A percentile compares a stretch with the other conserved stretches of the same genome.
Evolutionary conservation across 1,140 invertebrate genomes (phyloP).

Genomic region (Hetaerina americana): DNA sequence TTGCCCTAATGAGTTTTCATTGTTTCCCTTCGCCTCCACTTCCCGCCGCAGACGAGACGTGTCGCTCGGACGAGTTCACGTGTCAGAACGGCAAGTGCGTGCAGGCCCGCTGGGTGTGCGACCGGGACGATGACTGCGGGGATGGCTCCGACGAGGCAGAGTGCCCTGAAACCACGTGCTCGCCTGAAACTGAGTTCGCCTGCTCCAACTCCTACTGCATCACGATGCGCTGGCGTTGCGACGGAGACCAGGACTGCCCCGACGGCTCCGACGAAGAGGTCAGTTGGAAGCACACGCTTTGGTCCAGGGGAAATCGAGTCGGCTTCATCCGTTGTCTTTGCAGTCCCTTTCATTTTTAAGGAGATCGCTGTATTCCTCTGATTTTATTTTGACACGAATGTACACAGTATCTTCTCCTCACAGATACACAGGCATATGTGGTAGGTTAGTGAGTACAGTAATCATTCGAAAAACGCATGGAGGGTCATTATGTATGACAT

Average conservation of each 20-base stretch:
- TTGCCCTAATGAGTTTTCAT: too few species aligned
- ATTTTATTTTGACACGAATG: too few species aligned
- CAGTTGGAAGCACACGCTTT: too few species aligned
- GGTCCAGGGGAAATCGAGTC: too few species aligned
- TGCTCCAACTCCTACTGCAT: conserved; percentile 53
- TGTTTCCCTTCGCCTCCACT: conserved; percentile 3
- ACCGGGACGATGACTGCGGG: conserved; percentile 75
- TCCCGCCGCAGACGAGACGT: conserved; percentile 56
- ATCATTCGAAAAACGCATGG: too few species aligned
- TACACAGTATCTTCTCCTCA: too few species aligned
- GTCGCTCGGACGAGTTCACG: conserved; percentile 76
- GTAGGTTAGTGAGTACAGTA: too few species aligned
- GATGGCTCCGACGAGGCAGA: conserved; percentile 67
- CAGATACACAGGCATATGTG: too few species aligned
- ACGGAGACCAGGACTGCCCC: conserved; percentile 71
- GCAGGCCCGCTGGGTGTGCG: conserved; percentile 74
- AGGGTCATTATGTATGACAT: too few species aligned
- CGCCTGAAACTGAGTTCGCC: conserved; percentile 51
- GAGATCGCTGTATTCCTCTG: too few species aligned
- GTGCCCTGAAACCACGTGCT: conserved; percentile 54
- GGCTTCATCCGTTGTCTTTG: too few species aligned
- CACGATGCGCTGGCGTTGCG: conserved; percentile 62
- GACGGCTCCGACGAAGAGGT: conserved; percentile 68
- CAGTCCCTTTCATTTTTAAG: too few species aligned
- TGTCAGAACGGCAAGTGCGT: conserved; percentile 82